A percentile compares a stretch with the other conserved stretches of the same genome.
Conservation (phyloP, 2,113 vertebrate genomes). For the Camelus dromedarius region DNA sequence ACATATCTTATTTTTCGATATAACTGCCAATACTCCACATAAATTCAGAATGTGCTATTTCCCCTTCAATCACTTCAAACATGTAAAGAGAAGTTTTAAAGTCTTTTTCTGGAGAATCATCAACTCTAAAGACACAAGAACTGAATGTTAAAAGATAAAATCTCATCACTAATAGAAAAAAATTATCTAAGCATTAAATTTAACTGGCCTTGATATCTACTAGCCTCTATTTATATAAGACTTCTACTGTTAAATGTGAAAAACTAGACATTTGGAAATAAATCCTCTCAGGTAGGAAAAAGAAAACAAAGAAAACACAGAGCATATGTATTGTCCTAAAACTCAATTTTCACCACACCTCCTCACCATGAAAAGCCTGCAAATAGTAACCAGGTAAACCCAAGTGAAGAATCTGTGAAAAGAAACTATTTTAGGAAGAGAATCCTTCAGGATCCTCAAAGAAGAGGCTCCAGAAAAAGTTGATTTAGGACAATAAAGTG, state of each 20-base stretch:
- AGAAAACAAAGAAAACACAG: conserved; percentile 63
- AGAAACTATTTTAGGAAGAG: conserved; percentile 76
- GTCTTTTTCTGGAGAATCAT: conserved; percentile 24
- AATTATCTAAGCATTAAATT: conserved; percentile 34
- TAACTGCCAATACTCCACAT: conserved; percentile 14
- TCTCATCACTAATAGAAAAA: conserved; percentile 51
- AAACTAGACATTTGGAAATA: conserved; percentile 56
- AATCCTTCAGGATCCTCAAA: conserved; percentile 78
- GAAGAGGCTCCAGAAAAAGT: conserved; percentile 72
- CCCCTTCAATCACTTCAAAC: conserved; percentile 58
- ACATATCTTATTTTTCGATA: conserved; percentile 1
- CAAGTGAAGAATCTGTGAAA: conserved; percentile 77
- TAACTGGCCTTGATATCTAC: conserved; percentile 19
- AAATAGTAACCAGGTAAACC: conserved; percentile 16
- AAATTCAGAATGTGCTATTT: conserved; percentile 62
- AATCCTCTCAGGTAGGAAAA: conserved; percentile 19
- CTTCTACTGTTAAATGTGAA: conserved; percentile 33
- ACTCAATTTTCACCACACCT: conserved; percentile 4
- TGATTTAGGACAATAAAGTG: conserved; percentile 52
- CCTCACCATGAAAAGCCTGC: background rate
- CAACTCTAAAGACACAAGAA: conserved; percentile 37
- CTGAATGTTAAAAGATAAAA: conserved; percentile 55
- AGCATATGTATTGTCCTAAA: conserved; percentile 21
- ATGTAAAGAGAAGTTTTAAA: conserved; percentile 17
- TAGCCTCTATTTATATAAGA: conserved; percentile 45